A percentile compares a stretch with the other conserved stretches of the same genome.
These are phyloP conservation scores for Pseudorectes ferrugineus DNA, from an alignment of 2,113 vertebrate species.

Conservation along the genomic window DNA sequence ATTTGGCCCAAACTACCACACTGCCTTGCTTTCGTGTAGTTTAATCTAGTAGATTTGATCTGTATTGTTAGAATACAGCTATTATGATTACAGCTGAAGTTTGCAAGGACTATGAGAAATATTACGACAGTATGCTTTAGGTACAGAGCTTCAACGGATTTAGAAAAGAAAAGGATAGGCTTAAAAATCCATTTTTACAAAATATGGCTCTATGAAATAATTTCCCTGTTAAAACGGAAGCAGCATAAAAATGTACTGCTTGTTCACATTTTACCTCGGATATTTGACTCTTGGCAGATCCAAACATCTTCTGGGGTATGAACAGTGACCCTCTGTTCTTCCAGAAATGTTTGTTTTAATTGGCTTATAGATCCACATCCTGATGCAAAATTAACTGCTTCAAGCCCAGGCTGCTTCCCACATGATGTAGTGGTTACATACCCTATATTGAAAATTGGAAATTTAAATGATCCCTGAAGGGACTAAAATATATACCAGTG, in stretches of 20 bases:
- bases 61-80: neutral
- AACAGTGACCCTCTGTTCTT: neutral
- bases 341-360: neutral
- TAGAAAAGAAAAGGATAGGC: neutral
- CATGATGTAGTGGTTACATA: neutral
- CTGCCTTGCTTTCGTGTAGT: neutral
- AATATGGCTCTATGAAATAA: neutral
- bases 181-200: neutral
- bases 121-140: neutral
- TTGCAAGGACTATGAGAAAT: neutral
- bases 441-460: neutral
- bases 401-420: neutral
- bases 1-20: too few relatives aligned
- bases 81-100: neutral
- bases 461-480: slow-evolving; percentile 26
- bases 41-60: neutral
- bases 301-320: neutral
- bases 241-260: neutral
- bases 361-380: neutral
- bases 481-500: slow-evolving; percentile 11
- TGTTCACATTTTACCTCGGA: neutral
- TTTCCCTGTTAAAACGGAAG: neutral
- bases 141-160: neutral
- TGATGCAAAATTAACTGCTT: slow-evolving; percentile 34
- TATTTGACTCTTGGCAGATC: neutral